Evolutionary conservation across 2,888 invertebrate species (phyloP).

Genomic region (Lepeophtheirus nordmannii): DNA sequence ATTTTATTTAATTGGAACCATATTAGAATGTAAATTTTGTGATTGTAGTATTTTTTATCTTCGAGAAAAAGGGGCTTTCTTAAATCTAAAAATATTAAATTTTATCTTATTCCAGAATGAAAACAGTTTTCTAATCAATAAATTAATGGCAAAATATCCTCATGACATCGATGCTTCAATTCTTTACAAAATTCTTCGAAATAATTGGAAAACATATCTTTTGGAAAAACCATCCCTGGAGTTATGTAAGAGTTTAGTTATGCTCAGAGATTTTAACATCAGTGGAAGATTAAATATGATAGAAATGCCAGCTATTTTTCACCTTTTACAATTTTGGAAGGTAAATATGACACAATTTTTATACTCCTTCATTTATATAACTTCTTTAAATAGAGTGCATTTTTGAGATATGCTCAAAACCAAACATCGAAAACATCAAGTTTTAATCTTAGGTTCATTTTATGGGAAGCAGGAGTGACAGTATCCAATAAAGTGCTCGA

Average conservation of each 20-base stretch:
- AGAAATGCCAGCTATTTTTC: conserved; percentile 47
- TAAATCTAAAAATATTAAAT: too few species aligned
- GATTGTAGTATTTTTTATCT: too few species aligned
- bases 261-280: conserved; percentile 49
- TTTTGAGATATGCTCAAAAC: conserved; percentile 43
- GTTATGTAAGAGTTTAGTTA: conserved; percentile 50
- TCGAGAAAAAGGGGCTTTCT: too few species aligned
- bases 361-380: neutral
- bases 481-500: conserved; percentile 60
- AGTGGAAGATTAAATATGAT: conserved; percentile 46
- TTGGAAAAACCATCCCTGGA: conserved; percentile 47
- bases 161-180: conserved; percentile 47
- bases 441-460: conserved; percentile 46
- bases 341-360: conserved; percentile 32
- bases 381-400: conserved; percentile 33
- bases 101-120: conserved; percentile 37
- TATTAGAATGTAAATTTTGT: too few species aligned
- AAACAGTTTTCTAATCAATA: conserved; percentile 39
- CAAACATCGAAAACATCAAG: conserved; percentile 45
- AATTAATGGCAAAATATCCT: conserved; percentile 42
- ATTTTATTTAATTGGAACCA: too few species aligned
- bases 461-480: conserved; percentile 52
- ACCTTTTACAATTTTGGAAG: conserved; percentile 50
- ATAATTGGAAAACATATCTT: conserved; percentile 44
- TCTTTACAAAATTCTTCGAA: conserved; percentile 44